Evolutionary conservation across 2,888 invertebrate species (phyloP).

Genomic region (Cheilosia scutellata): DNA sequence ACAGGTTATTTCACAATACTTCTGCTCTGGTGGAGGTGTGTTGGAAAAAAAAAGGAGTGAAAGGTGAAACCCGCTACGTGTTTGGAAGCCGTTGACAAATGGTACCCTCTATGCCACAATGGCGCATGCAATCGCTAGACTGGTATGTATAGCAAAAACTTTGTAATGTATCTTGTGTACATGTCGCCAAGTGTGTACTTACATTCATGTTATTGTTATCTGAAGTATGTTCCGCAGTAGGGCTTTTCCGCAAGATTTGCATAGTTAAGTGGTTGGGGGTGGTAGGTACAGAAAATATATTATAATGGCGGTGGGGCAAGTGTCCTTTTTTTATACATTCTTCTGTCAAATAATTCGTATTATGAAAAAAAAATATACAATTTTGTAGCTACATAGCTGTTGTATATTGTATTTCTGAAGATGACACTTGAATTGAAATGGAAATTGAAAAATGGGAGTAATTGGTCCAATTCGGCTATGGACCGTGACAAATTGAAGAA

Average conservation of each 20-base stretch:
- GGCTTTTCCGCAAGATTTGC: conserved; percentile 28
- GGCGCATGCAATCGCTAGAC: background rate
- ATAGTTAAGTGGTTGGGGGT: conserved; percentile 3
- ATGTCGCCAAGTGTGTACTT: conserved; percentile 30
- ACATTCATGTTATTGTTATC: conserved; percentile 29
- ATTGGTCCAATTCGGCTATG: conserved; percentile 8
- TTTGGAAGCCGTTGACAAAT: background rate
- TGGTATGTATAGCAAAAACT: background rate
- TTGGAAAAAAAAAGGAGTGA: background rate
- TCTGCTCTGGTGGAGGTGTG: background rate
- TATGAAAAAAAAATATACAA: background rate
- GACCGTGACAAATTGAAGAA: no score
- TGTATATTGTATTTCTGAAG: background rate
- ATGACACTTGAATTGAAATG: conserved; percentile 4
- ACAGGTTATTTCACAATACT: conserved; percentile 26
- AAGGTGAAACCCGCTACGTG: conserved; percentile 4
- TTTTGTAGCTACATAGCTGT: background rate
- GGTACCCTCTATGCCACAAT: background rate
- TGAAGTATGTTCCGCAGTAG: conserved; percentile 26
- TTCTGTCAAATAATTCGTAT: background rate
- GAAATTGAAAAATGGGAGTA: conserved; percentile 6
- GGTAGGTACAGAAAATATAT: background rate
- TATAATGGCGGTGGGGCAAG: background rate
- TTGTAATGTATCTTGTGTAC: conserved; percentile 30
- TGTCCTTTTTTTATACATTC: background rate